A percentile compares a stretch with the other conserved stretches of the same genome.
These are phyloP conservation scores for Xestia sexstrigata DNA, from an alignment of 2,888 invertebrate genomes.

Conservation along the genomic window DNA sequence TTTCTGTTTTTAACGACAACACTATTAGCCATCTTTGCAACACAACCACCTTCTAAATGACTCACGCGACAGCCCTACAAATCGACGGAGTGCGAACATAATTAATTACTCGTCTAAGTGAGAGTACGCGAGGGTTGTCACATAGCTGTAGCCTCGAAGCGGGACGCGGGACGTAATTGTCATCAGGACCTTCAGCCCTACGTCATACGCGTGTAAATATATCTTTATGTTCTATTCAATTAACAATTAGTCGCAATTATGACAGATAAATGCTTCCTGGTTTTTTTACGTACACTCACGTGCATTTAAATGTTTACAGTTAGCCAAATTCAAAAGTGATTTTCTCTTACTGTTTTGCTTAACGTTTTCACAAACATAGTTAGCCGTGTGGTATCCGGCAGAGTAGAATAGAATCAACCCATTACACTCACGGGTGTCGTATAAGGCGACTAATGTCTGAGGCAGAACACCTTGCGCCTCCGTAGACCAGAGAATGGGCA, in stretches of 20 bases:
- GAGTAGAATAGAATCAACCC: too few species aligned
- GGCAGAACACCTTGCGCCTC: too few species aligned
- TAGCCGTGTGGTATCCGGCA: too few species aligned
- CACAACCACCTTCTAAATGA: not conserved
- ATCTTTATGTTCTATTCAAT: conserved; percentile 35
- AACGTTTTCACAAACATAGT: not conserved
- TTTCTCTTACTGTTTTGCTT: not conserved
- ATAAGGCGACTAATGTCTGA: too few species aligned
- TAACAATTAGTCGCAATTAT: conserved; percentile 20
- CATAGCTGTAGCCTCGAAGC: conserved; percentile 70
- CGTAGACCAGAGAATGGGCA: too few species aligned
- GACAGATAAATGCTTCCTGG: conserved; percentile 2
- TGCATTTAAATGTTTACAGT: not conserved
- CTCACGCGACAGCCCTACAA: conserved; percentile 58
- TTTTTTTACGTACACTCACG: not conserved
- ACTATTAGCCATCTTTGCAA: not conserved
- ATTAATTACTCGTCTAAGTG: conserved; percentile 73
- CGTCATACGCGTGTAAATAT: conserved; percentile 14
- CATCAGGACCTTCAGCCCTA: conserved; percentile 35
- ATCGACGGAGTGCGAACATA: conserved; percentile 69
- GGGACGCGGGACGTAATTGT: conserved; percentile 45
- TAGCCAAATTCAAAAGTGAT: not conserved
- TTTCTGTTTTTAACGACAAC: not conserved
- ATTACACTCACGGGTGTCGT: too few species aligned
- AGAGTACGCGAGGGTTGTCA: conserved; percentile 63